Conservation (phyloP, 2,888 invertebrate genomes). For the Trichacis sp. region DNA sequence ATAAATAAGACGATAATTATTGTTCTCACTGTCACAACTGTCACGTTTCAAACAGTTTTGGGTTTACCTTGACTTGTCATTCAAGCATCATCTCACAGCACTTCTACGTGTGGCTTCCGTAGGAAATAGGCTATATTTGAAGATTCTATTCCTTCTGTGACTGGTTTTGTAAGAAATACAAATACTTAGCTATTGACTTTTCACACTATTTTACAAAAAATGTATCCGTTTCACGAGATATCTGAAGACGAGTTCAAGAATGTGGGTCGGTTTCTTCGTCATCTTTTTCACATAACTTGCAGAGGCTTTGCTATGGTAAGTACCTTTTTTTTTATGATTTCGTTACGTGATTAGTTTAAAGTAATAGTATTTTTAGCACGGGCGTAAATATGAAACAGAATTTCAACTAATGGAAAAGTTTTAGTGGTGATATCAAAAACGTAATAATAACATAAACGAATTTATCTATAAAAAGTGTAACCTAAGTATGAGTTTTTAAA, state of each 20-base stretch:
- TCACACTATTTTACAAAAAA: constrained; percentile 25
- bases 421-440: no score
- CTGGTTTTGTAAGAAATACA: constrained; percentile 11
- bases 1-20: background rate
- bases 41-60: background rate
- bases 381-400: no score
- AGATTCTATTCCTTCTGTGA: constrained; percentile 15
- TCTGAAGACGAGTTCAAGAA: constrained; percentile 18
- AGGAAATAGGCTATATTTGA: constrained; percentile 19
- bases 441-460: no score
- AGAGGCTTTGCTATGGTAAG: no score
- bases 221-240: constrained; percentile 16
- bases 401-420: no score
- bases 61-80: constrained; percentile 48
- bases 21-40: background rate
- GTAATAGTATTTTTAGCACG: no score
- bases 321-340: no score
- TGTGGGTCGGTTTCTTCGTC: background rate
- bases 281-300: background rate
- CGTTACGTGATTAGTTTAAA: no score
- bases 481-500: no score
- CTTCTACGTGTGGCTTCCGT: constrained; percentile 20
- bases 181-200: constrained; percentile 31
- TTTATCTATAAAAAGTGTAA: no score
- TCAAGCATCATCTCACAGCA: constrained; percentile 52